Percentiles rank a stretch among this genome's conserved stretches.
These are phyloP conservation scores for Callospermophilus lateralis DNA, from an alignment of 2,113 vertebrate species.

Conservation along the genomic window DNA sequence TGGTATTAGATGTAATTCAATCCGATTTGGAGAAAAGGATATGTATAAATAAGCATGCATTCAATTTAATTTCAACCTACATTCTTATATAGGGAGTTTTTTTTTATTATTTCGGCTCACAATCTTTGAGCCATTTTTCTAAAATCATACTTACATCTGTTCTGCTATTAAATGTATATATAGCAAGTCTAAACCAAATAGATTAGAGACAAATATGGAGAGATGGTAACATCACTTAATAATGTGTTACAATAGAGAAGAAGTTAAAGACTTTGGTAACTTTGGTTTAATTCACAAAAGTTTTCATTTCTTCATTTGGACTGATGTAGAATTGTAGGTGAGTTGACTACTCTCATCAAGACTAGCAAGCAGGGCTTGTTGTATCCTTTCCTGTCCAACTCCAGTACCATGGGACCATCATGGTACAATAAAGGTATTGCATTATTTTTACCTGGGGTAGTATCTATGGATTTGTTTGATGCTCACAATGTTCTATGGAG, in stretches of 20 bases:
- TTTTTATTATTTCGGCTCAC: conserved; percentile 68
- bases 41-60: conserved; percentile 11
- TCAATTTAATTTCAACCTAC: conserved; percentile 62
- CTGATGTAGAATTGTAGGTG: conserved; percentile 52
- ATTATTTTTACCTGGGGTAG: not conserved
- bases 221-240: conserved; percentile 28
- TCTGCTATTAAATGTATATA: conserved; percentile 72
- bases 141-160: conserved; percentile 34
- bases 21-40: not conserved
- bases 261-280: conserved; percentile 56
- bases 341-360: conserved; percentile 51
- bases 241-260: conserved; percentile 53
- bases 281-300: not conserved
- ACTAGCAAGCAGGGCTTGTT: conserved; percentile 1
- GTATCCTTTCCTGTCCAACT: not conserved
- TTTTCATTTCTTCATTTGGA: conserved; percentile 1
- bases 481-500: not conserved
- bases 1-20: not conserved
- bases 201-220: not conserved
- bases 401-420: no score
- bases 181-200: conserved; percentile 45
- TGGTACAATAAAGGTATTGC: not conserved
- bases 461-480: not conserved
- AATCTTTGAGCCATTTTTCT: conserved; percentile 26
- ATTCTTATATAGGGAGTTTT: conserved; percentile 9